Base-by-base conservation (phyloP, 2,888 invertebrate species). In the Crocallis elinguaria region DNA sequence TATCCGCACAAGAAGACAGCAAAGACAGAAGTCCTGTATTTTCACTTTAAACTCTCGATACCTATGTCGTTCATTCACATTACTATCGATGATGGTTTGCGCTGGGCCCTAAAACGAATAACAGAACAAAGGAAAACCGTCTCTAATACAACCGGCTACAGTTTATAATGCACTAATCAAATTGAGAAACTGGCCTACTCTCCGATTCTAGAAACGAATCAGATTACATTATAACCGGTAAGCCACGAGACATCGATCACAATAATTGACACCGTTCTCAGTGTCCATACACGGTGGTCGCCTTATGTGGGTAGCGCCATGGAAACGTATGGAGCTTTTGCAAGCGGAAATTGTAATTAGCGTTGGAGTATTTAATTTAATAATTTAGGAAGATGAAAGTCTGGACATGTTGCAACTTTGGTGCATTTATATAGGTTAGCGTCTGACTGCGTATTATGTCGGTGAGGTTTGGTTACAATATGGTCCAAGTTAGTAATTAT, bases 181-280 rank as follows among this genome's bases (percentile, higher is more conserved):
- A 39, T 21, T 37, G 12, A 52, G 57, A 60, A 54, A 57, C 29
- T 44, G 23, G 19, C 17, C 29, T 14, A 36, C 44, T 16, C 11
- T 25, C 48, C 46, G 44, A 53, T 32, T 53, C 49, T 36, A 49
- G 38, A 29, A 60, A 53, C 45, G 39, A 52, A 27, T 51, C 32
- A 11, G 25, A 52, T 57, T 52, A 55, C 44, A 50, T 54, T 49
- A 46, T 42, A 41, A 43, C 45, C 50, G 32, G 42, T 52, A 51
- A 36, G 44, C 30, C 43, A 43, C 43, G 33, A 55, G 64, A 62
- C 56, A 57, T 64, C 57, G 49, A 55, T 70, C 60, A 73, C 66
- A 69, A 71, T 75, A 73, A 77, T 74, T 77, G 77, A 77, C 77
- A 77, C 72, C 62, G 66, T 78, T 78, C 75, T 66, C 70, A 69